These are phyloP conservation scores for Crambe crambe DNA, from an alignment of 37 sponge, comb jelly and placozoan species.

Conservation along the genomic window DNA sequence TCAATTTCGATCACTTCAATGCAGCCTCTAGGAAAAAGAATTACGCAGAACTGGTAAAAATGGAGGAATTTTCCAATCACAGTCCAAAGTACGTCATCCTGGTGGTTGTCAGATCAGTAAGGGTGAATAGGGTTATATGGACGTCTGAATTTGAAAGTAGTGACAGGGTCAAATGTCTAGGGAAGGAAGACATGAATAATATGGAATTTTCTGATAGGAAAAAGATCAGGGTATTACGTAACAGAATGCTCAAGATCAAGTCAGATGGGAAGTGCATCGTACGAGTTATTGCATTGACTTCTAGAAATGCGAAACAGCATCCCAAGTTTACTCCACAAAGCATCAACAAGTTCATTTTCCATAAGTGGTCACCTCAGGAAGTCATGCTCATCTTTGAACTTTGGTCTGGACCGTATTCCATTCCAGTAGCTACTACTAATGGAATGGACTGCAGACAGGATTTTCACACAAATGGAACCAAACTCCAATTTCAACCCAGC, in stretches of 20 bases:
- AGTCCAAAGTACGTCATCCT: not conserved
- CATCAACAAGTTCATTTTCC: not conserved
- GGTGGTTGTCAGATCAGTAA: not conserved
- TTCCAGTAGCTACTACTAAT: not conserved
- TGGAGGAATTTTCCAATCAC: not conserved
- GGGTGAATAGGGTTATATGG: not conserved
- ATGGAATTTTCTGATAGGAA: not conserved
- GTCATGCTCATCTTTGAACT: not conserved
- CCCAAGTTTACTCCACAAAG: not conserved
- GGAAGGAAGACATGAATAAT: not conserved
- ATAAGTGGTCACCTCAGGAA: not conserved
- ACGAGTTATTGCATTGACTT: not conserved
- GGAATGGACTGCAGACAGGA: not conserved
- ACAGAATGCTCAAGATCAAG: not conserved
- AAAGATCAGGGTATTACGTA: not conserved
- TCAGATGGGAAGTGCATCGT: not conserved
- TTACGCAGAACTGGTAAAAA: not conserved
- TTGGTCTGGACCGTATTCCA: not conserved
- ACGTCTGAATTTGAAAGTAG: not conserved
- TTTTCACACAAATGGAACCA: not conserved
- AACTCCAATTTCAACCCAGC: constrained; percentile 17
- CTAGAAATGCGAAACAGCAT: not conserved
- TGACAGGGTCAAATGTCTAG: not conserved
- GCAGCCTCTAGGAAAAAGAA: not conserved
- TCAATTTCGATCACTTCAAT: constrained; percentile 23